Base-by-base conservation (phyloP, 1,140 invertebrate genomes). In the Drosophila equinoxialis region DNA sequence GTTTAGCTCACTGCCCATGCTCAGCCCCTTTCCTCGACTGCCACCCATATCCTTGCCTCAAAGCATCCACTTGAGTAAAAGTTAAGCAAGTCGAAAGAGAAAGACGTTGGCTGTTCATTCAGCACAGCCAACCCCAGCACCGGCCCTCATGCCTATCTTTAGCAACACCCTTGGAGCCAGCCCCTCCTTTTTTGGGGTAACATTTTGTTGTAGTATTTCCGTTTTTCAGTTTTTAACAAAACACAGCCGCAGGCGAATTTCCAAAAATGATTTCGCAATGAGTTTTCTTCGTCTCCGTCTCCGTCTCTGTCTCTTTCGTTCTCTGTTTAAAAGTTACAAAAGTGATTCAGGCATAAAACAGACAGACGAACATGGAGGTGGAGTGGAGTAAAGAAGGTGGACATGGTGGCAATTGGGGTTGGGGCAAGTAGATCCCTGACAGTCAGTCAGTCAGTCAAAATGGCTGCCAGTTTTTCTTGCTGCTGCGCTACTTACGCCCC, bases 191-290 rank as follows among this genome's bases (percentile, higher is more conserved):
- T 57, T 55, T 51, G 48, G 45, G 33, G 45, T 64, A 68, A 65
- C 71, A 73, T 73, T 74, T 81, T 81, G 72, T 75, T 75, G 68
- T 82, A 82, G 80, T 82, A 82, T 84, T 84, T 81, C 81, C 74
- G 78, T 85, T 85, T 85, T 85, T 75, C 81, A 81, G 81, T 85
- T 85, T 85, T 85, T 85, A 80, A 78, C 81, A 78, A 85, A 85
- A 85, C 81, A 81, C 74, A 70, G 82, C 81, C 81, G 66, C 74
- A 81, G 81, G 81, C 82, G 82, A 75, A 81, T 85, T 86, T 81
- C 81, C 81, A 79, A 85, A 85, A 85, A 86, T 85, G 68, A 81
- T 85, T 85, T 85, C 81, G 75, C 68, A 85, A 86, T 85, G 82
- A 85, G 82, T 81, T 85, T 85, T 85, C 45, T 51, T 11, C 62